These are phyloP conservation scores for Proctacanthus coquilletti DNA, from an alignment of 1,140 invertebrate genomes.

Conservation along the genomic window DNA sequence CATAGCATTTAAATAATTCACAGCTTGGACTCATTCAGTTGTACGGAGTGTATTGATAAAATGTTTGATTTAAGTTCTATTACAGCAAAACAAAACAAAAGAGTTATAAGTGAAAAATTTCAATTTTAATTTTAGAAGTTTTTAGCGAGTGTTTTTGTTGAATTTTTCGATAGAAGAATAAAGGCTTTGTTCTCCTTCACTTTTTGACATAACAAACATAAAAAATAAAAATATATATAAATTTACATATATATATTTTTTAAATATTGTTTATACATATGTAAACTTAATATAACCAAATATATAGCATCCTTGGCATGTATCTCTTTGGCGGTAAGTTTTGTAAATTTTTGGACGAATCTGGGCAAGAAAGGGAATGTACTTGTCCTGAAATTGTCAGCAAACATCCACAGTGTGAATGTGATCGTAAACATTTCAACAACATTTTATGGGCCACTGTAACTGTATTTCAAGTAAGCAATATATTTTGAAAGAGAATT, in stretches of 20 bases:
- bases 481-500: slow-evolving; percentile 8
- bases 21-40: no score
- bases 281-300: slow-evolving; percentile 9
- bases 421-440: slow-evolving; percentile 95
- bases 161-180: no score
- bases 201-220: no score
- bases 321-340: slow-evolving; percentile 98
- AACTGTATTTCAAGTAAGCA: slow-evolving; percentile 91
- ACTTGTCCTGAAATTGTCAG: slow-evolving; percentile 79
- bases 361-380: slow-evolving; percentile 70
- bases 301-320: slow-evolving; percentile 88
- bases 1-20: no score
- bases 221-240: not conserved
- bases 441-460: slow-evolving; percentile 91
- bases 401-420: slow-evolving; percentile 73
- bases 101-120: no score
- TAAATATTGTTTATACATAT: slow-evolving; percentile 1
- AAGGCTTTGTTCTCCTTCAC: not conserved
- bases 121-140: no score
- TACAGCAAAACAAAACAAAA: no score
- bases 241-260: not conserved
- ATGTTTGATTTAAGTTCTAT: no score
- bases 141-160: no score
- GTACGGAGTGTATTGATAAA: no score
- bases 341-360: slow-evolving; percentile 88